Percentiles rank a stretch among this genome's conserved stretches.
Evolutionary conservation across 2,888 invertebrate genomes (phyloP).

Genomic region (Eupelmus urozonus): DNA sequence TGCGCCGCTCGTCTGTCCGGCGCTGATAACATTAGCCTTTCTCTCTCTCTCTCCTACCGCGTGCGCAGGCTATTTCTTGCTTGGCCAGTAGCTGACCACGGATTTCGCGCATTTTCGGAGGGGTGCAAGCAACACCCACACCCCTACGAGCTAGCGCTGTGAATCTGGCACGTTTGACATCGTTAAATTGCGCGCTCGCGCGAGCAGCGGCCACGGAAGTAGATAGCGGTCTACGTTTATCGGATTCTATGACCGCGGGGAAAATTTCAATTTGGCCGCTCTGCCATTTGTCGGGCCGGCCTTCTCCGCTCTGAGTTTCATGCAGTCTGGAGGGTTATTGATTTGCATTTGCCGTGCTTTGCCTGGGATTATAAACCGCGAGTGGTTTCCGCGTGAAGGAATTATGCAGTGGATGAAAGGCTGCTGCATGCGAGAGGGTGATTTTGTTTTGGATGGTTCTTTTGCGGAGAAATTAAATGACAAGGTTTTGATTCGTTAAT

Average conservation of each 20-base stretch:
- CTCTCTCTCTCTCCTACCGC: conserved; percentile 39
- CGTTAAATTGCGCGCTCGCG: conserved; percentile 53
- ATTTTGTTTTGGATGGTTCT: too few relatives aligned
- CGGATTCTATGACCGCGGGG: conserved; percentile 34
- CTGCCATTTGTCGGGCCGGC: background rate
- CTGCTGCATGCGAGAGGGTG: too few relatives aligned
- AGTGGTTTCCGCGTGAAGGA: too few relatives aligned
- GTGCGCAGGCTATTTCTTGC: conserved; percentile 44
- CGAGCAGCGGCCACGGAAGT: background rate
- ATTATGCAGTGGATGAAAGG: too few relatives aligned
- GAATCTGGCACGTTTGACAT: conserved; percentile 62
- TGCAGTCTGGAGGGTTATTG: conserved; percentile 19
- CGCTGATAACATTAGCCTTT: conserved; percentile 67
- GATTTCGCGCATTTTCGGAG: conserved; percentile 53
- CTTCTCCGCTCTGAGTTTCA: background rate
- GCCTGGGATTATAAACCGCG: too few relatives aligned
- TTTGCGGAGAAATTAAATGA: too few relatives aligned
- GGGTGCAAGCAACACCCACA: background rate
- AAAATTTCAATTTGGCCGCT: conserved; percentile 47
- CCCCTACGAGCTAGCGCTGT: too few relatives aligned
- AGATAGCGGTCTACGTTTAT: conserved; percentile 51
- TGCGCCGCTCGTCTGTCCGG: conserved; percentile 61
- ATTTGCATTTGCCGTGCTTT: too few relatives aligned
- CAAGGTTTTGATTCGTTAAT: too few relatives aligned
- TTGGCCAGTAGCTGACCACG: conserved; percentile 57